Percentiles rank a stretch among this genome's conserved stretches.
phyloP scores from a whole-genome alignment of 2,113 vertebrate genomes.

The Galeopterus variegatus region DNA sequence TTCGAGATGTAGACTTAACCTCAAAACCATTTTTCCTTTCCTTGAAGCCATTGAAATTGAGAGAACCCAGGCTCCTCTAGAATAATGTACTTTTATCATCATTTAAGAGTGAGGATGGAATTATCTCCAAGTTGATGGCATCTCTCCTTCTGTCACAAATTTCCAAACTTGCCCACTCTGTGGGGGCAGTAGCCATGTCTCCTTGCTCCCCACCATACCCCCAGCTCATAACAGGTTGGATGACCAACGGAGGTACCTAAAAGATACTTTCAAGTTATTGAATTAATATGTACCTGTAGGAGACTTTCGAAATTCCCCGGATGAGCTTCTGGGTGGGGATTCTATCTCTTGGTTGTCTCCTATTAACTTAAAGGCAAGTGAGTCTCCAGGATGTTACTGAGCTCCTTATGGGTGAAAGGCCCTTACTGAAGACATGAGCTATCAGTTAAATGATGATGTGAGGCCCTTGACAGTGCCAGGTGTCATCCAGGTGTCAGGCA shows the following conservation, averaged over 20 bases:
- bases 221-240: not conserved
- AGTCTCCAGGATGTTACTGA: not conserved
- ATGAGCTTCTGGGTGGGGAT: not conserved
- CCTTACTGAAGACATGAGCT: not conserved
- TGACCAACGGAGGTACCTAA: too few species aligned
- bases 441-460: not conserved
- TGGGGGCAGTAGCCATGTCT: not conserved
- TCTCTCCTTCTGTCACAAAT: not conserved
- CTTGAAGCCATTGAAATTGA: not conserved
- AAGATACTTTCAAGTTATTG: not conserved
- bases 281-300: not conserved
- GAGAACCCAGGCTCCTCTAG: not conserved
- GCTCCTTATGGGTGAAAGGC: not conserved
- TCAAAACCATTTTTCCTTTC: not conserved
- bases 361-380: too few species aligned
- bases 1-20: rapidly evolving
- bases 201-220: too few species aligned
- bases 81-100: rapidly evolving
- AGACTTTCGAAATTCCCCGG: not conserved
- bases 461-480: too few species aligned
- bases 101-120: too few species aligned
- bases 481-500: not conserved
- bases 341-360: not conserved
- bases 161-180: not conserved
- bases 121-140: not conserved